Conservation (phyloP, 2,113 vertebrate genomes). For the Ageneiosus marmoratus region DNA sequence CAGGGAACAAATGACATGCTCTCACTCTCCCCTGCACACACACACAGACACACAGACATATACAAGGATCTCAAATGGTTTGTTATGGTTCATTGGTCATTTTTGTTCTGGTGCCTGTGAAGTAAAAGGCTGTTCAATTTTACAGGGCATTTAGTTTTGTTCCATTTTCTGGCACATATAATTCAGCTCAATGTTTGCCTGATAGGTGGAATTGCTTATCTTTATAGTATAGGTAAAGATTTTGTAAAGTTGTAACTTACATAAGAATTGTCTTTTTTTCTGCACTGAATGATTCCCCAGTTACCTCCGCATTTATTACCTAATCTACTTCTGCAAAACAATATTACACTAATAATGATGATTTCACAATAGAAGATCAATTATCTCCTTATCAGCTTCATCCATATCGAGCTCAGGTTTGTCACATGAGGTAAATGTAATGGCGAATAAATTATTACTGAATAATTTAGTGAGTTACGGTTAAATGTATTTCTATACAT, state of each 20-base stretch:
- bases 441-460: neutral
- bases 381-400: neutral
- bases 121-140: constrained; percentile 11
- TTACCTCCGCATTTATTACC: neutral
- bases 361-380: neutral
- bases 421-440: neutral
- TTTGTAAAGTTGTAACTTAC: neutral
- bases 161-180: neutral
- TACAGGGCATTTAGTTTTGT: constrained; percentile 3
- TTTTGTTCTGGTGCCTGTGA: constrained; percentile 27
- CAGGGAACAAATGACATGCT: neutral
- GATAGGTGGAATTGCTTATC: neutral
- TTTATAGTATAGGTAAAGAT: neutral
- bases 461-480: neutral
- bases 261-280: neutral
- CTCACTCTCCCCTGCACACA: neutral
- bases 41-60: constrained; percentile 28
- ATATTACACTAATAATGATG: neutral
- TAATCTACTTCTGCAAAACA: neutral
- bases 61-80: neutral
- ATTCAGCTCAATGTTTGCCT: neutral
- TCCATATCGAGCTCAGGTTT: neutral
- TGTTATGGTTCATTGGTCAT: constrained; percentile 26
- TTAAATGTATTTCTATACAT: neutral
- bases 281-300: neutral